phyloP scores from a whole-genome alignment of 2,113 vertebrate genomes.

The Cyrtonyx montezumae region DNA sequence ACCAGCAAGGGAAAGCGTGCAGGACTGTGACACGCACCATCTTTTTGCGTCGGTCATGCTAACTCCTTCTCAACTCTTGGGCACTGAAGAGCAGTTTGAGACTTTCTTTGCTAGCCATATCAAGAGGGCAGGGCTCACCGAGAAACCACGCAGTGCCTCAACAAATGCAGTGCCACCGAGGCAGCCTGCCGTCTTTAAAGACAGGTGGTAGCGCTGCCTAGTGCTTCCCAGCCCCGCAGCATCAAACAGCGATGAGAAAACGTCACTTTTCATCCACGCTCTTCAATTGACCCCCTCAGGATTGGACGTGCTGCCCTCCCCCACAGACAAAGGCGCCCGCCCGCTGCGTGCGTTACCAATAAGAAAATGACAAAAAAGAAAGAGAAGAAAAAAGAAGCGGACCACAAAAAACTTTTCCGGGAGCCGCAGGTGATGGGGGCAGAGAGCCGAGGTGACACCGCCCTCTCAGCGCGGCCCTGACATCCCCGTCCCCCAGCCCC shows the following conservation, averaged over 20 bases:
- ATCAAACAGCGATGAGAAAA: too few relatives aligned
- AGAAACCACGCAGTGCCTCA: not conserved
- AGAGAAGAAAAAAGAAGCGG: not conserved
- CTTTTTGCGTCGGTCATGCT: not conserved
- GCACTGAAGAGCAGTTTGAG: not conserved
- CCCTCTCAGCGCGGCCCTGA: fast-evolving
- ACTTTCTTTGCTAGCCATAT: not conserved
- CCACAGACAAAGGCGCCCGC: too few relatives aligned
- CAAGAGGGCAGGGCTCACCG: not conserved
- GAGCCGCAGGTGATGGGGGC: too few relatives aligned
- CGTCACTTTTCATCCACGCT: too few relatives aligned
- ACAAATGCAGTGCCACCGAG: not conserved
- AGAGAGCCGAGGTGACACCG: not conserved
- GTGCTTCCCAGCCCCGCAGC: not conserved
- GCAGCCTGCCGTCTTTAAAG: not conserved
- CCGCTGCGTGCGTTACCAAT: too few relatives aligned
- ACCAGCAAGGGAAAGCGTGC: not conserved
- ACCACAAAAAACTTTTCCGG: not conserved
- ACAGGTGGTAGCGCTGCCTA: fast-evolving
- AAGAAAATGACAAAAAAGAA: not conserved
- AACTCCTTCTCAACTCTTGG: not conserved
- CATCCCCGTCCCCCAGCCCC: too few relatives aligned
- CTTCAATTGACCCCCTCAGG: too few relatives aligned
- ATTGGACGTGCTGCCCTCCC: too few relatives aligned
- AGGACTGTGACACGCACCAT: not conserved